Conservation (phyloP, 2,113 vertebrate species). For the Pachypanchax playfairii region DNA sequence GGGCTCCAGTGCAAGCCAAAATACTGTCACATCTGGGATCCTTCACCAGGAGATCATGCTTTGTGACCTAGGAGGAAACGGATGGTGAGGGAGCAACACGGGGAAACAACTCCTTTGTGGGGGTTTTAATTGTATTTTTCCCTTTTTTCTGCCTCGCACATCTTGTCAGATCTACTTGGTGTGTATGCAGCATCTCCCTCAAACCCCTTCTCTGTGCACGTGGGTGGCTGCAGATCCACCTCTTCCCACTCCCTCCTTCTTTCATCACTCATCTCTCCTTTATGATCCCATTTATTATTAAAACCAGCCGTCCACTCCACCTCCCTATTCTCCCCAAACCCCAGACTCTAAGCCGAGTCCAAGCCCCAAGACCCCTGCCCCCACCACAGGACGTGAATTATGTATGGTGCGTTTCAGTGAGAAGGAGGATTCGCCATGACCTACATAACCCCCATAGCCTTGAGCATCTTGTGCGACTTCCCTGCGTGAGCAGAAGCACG, state of each 20-base stretch:
- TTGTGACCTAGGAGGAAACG: conserved; percentile 55
- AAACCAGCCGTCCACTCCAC: conserved; percentile 71
- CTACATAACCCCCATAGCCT: conserved; percentile 82
- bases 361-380: conserved; percentile 56
- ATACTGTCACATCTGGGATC: conserved; percentile 62
- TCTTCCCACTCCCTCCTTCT: conserved; percentile 37
- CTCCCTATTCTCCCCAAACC: conserved; percentile 34
- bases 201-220: conserved; percentile 30
- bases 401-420: conserved; percentile 77
- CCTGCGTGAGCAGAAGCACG: conserved; percentile 39
- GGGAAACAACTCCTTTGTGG: conserved; percentile 27
- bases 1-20: conserved; percentile 46
- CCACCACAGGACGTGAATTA: conserved; percentile 78
- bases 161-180: conserved; percentile 55
- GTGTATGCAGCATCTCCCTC: conserved; percentile 8
- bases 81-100: conserved; percentile 41
- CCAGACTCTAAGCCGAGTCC: conserved; percentile 44
- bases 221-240: conserved; percentile 47
- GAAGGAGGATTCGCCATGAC: conserved; percentile 74
- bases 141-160: conserved; percentile 11
- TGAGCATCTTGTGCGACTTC: conserved; percentile 72
- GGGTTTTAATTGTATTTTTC: conserved; percentile 23
- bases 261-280: conserved; percentile 70
- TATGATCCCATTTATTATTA: conserved; percentile 80
- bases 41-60: conserved; percentile 59